phyloP scores from a whole-genome alignment of 2,888 invertebrate genomes.

The Elegia similella region DNA sequence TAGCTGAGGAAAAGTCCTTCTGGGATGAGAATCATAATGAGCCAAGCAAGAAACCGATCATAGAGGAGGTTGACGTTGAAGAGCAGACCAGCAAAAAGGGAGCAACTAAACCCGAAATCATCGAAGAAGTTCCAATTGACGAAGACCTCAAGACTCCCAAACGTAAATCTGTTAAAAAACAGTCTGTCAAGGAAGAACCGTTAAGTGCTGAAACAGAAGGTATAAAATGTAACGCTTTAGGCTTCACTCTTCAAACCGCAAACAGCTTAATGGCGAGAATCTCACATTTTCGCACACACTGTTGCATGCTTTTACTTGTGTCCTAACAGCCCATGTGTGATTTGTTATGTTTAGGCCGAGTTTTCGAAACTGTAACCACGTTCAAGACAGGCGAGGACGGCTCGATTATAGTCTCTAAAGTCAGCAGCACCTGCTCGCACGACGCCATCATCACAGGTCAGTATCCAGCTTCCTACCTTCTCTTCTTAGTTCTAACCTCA shows the following conservation, averaged over 20 bases:
- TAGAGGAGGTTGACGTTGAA: slow-evolving; percentile 53
- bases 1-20: slow-evolving; percentile 56
- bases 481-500: slow-evolving; percentile 47
- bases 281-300: slow-evolving; percentile 54
- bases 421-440: slow-evolving; percentile 83
- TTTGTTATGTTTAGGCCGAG: slow-evolving; percentile 80
- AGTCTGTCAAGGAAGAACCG: slow-evolving; percentile 63
- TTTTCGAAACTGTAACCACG: slow-evolving; percentile 78
- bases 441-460: slow-evolving; percentile 85
- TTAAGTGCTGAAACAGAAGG: slow-evolving; percentile 78
- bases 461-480: slow-evolving; percentile 66
- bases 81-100: slow-evolving; percentile 53
- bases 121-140: slow-evolving; percentile 59
- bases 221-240: slow-evolving; percentile 63
- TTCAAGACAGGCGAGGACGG: slow-evolving; percentile 76
- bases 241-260: slow-evolving; percentile 61
- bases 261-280: slow-evolving; percentile 67
- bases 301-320: slow-evolving; percentile 73
- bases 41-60: slow-evolving; percentile 45
- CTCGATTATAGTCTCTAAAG: slow-evolving; percentile 76
- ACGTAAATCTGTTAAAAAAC: slow-evolving; percentile 71
- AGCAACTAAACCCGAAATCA: slow-evolving; percentile 57
- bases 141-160: slow-evolving; percentile 61
- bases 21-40: slow-evolving; percentile 71
- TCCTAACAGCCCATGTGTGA: slow-evolving; percentile 75